phyloP scores from a whole-genome alignment of 2,797 vertebrate genomes.

The Schizothorax lantsangensis region DNA sequence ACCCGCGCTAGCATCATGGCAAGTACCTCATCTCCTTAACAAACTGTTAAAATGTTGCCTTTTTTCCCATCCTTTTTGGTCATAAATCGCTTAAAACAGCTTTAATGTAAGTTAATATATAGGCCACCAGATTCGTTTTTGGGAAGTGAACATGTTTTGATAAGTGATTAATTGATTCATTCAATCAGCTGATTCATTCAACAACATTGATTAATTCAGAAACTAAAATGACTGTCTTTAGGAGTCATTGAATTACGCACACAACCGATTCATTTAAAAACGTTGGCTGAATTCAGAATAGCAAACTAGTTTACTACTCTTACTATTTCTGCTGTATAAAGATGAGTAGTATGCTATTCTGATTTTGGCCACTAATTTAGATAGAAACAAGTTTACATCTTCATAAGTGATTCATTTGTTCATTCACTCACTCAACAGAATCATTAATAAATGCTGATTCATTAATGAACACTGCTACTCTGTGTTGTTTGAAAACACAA shows the following conservation, averaged over 20 bases:
- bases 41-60: too few species aligned
- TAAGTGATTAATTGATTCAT: too few species aligned
- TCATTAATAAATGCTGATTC: background rate
- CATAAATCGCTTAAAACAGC: too few species aligned
- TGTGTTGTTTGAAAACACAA: background rate
- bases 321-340: background rate
- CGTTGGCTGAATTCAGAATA: background rate
- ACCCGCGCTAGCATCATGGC: too few species aligned
- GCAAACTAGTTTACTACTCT: background rate
- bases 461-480: background rate
- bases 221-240: background rate
- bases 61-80: too few species aligned
- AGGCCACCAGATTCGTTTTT: too few species aligned
- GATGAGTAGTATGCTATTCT: background rate
- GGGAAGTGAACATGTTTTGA: too few species aligned
- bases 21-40: too few species aligned
- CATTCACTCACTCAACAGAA: background rate
- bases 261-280: background rate
- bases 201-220: background rate
- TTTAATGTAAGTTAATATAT: too few species aligned
- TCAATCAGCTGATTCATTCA: background rate
- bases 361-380: background rate
- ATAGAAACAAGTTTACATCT: background rate
- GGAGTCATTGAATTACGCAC: background rate
- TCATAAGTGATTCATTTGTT: background rate